phyloP scores from a whole-genome alignment of 2,113 vertebrate species.

The Mustelus asterias region DNA sequence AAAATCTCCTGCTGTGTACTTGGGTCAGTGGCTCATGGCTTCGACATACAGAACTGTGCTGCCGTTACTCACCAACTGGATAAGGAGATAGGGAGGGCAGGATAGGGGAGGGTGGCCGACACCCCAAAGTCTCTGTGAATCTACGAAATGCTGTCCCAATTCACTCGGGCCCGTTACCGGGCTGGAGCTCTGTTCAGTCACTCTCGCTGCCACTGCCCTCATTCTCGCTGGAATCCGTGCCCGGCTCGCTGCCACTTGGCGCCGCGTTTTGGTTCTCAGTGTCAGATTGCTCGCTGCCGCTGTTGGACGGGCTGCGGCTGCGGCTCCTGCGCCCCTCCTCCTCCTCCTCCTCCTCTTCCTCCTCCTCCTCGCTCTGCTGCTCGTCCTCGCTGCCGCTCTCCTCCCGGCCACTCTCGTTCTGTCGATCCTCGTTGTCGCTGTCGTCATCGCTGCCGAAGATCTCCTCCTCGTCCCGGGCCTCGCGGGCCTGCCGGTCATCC shows the following conservation, averaged over 20 bases:
- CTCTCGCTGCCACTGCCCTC: slow-evolving; percentile 63
- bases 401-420: slow-evolving; percentile 58
- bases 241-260: slow-evolving; percentile 63
- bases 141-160: background rate
- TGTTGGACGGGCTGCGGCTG: slow-evolving; percentile 63
- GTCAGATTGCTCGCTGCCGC: slow-evolving; percentile 72
- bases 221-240: slow-evolving; percentile 67
- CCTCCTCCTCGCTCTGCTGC: slow-evolving; percentile 45
- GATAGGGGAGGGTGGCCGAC: background rate
- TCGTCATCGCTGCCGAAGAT: slow-evolving; percentile 84
- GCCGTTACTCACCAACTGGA: background rate
- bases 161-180: background rate
- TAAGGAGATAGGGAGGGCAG: background rate
- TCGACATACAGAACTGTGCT: background rate
- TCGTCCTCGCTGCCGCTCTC: slow-evolving; percentile 53
- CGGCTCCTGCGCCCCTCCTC: slow-evolving; percentile 44
- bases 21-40: background rate
- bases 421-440: slow-evolving; percentile 53
- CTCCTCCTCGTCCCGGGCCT: slow-evolving; percentile 74
- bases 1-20: background rate
- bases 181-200: slow-evolving; percentile 53
- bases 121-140: background rate
- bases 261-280: slow-evolving; percentile 60
- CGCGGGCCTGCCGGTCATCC: slow-evolving; percentile 64
- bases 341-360: slow-evolving; percentile 41